Conservation (phyloP, 2,888 invertebrate genomes). For the Taphrorychus bicolor region DNA sequence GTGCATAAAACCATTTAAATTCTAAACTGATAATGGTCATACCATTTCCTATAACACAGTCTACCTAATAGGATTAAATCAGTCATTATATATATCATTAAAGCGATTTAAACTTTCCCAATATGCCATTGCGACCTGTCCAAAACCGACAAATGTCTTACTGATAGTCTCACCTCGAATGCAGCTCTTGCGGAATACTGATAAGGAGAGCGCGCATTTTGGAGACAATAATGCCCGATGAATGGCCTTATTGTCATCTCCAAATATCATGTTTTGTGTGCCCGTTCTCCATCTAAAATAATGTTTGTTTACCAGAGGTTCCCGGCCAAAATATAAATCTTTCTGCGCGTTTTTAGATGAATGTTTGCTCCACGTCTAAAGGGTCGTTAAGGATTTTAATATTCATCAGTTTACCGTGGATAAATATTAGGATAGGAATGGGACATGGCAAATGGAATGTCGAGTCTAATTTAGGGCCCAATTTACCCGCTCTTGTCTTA, state of each 20-base stretch:
- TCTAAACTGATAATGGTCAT: no score
- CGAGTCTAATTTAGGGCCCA: not conserved
- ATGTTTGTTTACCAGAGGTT: not conserved
- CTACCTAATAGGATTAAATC: not conserved
- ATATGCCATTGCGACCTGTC: constrained; percentile 14
- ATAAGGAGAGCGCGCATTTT: constrained; percentile 16
- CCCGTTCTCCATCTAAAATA: not conserved
- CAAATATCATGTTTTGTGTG: constrained; percentile 9
- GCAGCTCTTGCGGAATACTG: constrained; percentile 23
- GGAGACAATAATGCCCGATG: constrained; percentile 12
- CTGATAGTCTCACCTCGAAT: constrained; percentile 2
- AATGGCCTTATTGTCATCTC: constrained; percentile 17
- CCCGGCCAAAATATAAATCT: not conserved
- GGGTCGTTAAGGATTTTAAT: not conserved
- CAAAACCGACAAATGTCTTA: constrained; percentile 19
- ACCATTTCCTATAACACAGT: not conserved
- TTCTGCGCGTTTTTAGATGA: not conserved
- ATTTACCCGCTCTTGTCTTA: not conserved
- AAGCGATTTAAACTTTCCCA: constrained; percentile 4
- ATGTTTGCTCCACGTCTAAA: not conserved
- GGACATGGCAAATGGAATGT: constrained; percentile 3
- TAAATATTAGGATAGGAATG: constrained; percentile 2
- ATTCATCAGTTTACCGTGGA: not conserved
- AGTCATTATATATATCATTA: not conserved
- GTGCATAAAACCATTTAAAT: no score